Evolutionary conservation across 2,888 invertebrate genomes (phyloP), one percentile per base, ranked within the genome.

Genomic region (Drosophila recens): DNA sequence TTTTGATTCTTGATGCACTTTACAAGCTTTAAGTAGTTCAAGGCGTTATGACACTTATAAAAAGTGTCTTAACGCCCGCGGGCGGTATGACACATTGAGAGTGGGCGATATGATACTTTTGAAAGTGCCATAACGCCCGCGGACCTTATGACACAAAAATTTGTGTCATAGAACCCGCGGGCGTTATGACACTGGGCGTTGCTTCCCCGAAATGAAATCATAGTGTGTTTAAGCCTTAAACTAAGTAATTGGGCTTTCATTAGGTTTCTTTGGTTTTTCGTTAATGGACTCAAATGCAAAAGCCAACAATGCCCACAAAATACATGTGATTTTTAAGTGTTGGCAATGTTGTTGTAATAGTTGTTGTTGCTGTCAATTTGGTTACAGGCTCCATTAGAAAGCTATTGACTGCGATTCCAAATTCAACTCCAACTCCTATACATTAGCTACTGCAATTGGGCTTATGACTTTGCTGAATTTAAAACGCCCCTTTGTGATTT

Each of bases 391-490:
- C 58, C 68, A 75, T 75, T 75, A 72, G 63, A 33, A 63, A 58
- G 20, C 63, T 38, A 56, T 52, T 40, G 56, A 36, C 53, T 61
- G 46, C 17, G n/a, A 27, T 27, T 38, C 13, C 49, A 30, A 15
- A 13, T 42, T 30, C n/a, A 48, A 20, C 33, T 42, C 4, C 9
- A 42, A n/a, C 20, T 30, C 8, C n/a, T 13, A n/a, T 13, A n/a
- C 15, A 17, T 40, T 27, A 13, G 17, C 40, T 49, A 20, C 49
- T 48, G 11, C 48, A 30, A 15, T 58, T 58, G 10, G 9, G 23
- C 10, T 48, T 45, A 74, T 83, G 86, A 85, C 73, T 67, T 64
- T 34, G 80, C 72, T 45, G 56, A 66, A 74, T 75, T 72, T 57
- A 17, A 51, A 70, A 78, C 52, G 34, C 43, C 10, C 46, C 53